A percentile compares a stretch with the other conserved stretches of the same genome.
Conservation (phyloP, 2,888 invertebrate genomes). For the Drosophila rellima region DNA sequence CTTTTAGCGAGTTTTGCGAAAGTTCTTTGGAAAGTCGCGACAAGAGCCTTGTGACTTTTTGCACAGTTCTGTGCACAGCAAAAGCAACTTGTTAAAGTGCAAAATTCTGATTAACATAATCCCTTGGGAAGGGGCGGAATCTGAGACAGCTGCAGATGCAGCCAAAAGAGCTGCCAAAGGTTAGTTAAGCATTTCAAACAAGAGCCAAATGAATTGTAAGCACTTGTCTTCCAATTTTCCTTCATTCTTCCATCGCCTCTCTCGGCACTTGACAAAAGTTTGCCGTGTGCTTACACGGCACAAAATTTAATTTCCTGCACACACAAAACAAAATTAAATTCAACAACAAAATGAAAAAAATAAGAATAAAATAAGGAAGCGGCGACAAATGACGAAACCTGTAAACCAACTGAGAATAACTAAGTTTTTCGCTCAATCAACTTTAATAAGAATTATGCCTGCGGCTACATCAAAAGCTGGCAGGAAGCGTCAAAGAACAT, state of each 20-base stretch:
- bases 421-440: constrained; percentile 82
- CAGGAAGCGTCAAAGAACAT: constrained; percentile 64
- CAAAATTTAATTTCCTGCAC: constrained; percentile 64
- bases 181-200: constrained; percentile 77
- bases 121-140: constrained; percentile 51
- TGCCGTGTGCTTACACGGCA: constrained; percentile 60
- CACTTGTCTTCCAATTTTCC: constrained; percentile 47
- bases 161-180: constrained; percentile 64
- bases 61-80: constrained; percentile 38
- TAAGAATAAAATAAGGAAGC: constrained; percentile 21
- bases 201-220: constrained; percentile 79
- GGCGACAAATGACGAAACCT: constrained; percentile 34
- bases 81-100: constrained; percentile 74
- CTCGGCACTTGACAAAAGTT: constrained; percentile 32
- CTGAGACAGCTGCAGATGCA: constrained; percentile 74
- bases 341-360: constrained; percentile 6
- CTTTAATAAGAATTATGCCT: constrained; percentile 77
- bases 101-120: constrained; percentile 79
- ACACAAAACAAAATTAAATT: constrained; percentile 28
- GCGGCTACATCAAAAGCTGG: constrained; percentile 45
- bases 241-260: background rate
- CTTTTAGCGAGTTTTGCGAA: constrained; percentile 51
- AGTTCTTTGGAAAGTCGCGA: constrained; percentile 45
- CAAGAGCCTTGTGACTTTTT: constrained; percentile 74
- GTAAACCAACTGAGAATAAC: constrained; percentile 60